Evolutionary conservation across 2,797 vertebrate genomes (phyloP).

Genomic region (Helarctos malayanus): DNA sequence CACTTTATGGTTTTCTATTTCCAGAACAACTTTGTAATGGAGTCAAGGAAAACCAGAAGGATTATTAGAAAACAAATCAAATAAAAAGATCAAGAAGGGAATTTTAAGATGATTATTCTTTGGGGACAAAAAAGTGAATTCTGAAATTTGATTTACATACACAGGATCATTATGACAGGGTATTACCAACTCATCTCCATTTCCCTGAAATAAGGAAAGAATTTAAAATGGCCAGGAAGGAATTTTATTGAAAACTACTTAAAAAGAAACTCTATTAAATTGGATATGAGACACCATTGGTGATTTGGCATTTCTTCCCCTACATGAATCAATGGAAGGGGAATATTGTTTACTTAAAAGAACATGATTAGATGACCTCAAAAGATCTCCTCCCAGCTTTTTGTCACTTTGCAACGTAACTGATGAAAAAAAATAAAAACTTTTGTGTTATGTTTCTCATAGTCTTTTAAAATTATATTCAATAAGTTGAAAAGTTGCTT

Average conservation of each 20-base stretch:
- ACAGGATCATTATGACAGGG: background rate
- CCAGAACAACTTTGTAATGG: background rate
- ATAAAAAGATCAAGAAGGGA: background rate
- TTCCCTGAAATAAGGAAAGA: background rate
- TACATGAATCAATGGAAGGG: background rate
- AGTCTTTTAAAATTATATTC: constrained; percentile 30
- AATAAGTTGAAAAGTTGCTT: background rate
- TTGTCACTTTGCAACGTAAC: background rate
- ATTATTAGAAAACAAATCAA: background rate
- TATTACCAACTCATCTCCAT: background rate
- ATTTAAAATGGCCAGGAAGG: background rate
- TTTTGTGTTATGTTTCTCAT: background rate
- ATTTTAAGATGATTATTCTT: background rate
- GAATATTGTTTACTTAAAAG: background rate
- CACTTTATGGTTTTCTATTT: background rate
- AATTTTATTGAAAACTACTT: background rate
- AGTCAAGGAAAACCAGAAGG: background rate
- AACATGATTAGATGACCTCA: background rate
- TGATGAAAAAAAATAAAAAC: background rate
- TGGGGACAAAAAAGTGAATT: background rate
- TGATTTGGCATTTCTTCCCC: background rate
- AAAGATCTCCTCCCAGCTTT: background rate
- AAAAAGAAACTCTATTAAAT: background rate
- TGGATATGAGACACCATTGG: background rate
- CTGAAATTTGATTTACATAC: background rate